phyloP scores from a whole-genome alignment of 2,888 invertebrate genomes.

The Sipha maydis region DNA sequence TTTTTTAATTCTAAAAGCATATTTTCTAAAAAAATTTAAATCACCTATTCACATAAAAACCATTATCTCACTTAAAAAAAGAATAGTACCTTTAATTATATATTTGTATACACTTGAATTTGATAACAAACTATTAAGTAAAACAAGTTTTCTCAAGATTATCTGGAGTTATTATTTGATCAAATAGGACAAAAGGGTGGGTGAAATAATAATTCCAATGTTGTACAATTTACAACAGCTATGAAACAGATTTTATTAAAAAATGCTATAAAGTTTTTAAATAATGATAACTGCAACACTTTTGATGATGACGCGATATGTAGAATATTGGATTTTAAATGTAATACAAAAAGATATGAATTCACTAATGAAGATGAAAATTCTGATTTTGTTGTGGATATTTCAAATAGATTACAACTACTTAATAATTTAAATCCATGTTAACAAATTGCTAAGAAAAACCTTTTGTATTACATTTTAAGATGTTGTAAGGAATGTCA shows the following conservation, averaged over 20 bases:
- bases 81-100: conserved; percentile 10
- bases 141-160: conserved; percentile 8
- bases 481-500: not conserved
- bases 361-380: not conserved
- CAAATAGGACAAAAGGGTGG: not conserved
- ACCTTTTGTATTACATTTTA: conserved; percentile 16
- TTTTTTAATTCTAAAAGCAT: conserved; percentile 12
- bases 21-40: not conserved
- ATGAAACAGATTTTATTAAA: not conserved
- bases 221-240: not conserved
- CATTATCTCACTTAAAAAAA: not conserved
- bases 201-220: conserved; percentile 1
- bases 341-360: not conserved
- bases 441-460: too few relatives aligned
- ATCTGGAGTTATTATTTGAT: not conserved
- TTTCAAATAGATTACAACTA: not conserved
- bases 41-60: conserved; percentile 7
- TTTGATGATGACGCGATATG: not conserved
- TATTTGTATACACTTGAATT: conserved; percentile 11
- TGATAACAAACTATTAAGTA: not conserved
- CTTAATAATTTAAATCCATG: not conserved
- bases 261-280: not conserved
- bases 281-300: not conserved
- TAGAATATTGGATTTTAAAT: conserved; percentile 7
- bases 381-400: not conserved